Conservation (phyloP, 2,113 vertebrate genomes). For the Dunckerocampus dactyliophorus region DNA sequence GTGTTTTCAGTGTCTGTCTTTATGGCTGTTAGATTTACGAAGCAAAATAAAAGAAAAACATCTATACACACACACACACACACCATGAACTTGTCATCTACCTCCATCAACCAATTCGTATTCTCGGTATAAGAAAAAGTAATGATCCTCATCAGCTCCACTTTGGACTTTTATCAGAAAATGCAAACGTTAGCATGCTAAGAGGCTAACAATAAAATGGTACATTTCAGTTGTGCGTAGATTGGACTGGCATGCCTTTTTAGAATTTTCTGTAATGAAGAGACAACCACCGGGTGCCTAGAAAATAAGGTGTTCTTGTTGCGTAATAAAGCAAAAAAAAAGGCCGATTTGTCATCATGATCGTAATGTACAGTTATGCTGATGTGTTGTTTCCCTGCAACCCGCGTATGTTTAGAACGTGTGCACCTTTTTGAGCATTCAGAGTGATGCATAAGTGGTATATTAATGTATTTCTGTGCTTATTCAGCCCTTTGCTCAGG, state of each 20-base stretch:
- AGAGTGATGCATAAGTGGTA: conserved; percentile 1
- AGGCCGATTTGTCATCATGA: not conserved
- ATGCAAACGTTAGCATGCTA: not conserved
- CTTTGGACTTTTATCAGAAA: not conserved
- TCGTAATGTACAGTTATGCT: not conserved
- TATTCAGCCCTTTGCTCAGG: conserved; percentile 50
- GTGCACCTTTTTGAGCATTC: conserved; percentile 3
- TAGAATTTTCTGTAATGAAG: not conserved
- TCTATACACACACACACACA: not conserved
- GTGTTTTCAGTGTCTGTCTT: no score
- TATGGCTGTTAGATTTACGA: not conserved
- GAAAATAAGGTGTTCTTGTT: not conserved
- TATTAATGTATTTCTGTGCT: conserved; percentile 12
- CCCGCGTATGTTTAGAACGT: not conserved
- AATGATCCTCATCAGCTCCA: not conserved
- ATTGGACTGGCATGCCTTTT: not conserved
- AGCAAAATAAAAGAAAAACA: not conserved
- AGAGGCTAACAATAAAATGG: not conserved
- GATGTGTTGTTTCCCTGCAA: not conserved
- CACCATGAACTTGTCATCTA: not conserved
- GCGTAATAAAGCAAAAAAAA: not conserved
- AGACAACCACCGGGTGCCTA: not conserved
- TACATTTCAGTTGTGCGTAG: not conserved
- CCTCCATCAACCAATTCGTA: not conserved
- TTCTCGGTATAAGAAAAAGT: not conserved